These are phyloP conservation scores for Sminthurinus aureus DNA, from an alignment of 2,888 invertebrate genomes.

Conservation along the genomic window DNA sequence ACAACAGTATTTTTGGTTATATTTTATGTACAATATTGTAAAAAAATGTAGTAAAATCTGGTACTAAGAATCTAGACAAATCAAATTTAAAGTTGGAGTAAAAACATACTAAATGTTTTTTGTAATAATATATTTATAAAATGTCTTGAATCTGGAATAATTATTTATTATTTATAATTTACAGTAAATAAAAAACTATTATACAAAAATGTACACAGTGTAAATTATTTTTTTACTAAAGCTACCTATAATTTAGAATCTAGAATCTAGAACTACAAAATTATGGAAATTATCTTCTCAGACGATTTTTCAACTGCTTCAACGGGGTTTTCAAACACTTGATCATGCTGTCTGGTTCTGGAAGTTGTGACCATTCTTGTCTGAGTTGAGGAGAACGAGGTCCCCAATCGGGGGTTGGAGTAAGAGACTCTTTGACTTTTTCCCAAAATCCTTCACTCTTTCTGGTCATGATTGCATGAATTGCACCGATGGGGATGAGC, in stretches of 20 bases:
- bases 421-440: constrained; percentile 39
- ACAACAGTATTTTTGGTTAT: too few species aligned
- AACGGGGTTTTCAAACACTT: neutral
- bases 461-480: constrained; percentile 59
- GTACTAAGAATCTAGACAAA: too few species aligned
- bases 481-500: constrained; percentile 66
- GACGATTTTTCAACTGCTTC: neutral
- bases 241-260: neutral
- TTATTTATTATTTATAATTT: neutral
- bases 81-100: too few species aligned
- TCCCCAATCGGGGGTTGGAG: constrained; percentile 41
- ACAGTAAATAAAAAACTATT: neutral
- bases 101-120: too few species aligned
- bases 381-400: constrained; percentile 17
- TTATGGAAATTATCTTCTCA: neutral
- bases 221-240: neutral
- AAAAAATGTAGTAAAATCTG: too few species aligned
- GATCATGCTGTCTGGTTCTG: neutral
- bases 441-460: constrained; percentile 3
- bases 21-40: too few species aligned
- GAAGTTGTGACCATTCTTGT: constrained; percentile 32
- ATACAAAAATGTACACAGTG: too few species aligned
- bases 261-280: neutral
- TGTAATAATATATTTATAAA: too few species aligned
- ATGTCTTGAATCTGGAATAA: neutral